A percentile compares a stretch with the other conserved stretches of the same genome.
Evolutionary conservation across 2,797 vertebrate species (phyloP).

Genomic region (Oophaga sylvatica): DNA sequence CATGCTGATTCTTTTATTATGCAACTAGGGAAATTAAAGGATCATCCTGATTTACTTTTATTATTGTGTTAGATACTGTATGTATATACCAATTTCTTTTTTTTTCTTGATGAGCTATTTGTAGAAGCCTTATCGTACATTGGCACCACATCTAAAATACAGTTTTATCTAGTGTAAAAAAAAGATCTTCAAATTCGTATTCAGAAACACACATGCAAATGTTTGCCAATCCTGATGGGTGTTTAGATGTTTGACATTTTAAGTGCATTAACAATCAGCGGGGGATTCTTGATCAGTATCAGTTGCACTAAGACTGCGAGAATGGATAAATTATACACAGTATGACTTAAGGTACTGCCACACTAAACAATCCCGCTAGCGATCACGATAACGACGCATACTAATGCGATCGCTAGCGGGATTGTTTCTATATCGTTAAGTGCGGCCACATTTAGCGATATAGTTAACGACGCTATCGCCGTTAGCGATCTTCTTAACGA

Average conservation of each 20-base stretch:
- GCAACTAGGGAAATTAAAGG: conserved; percentile 37
- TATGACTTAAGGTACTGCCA: background rate
- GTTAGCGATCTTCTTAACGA: too few relatives aligned
- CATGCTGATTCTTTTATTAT: conserved; percentile 45
- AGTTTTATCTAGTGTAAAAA: background rate
- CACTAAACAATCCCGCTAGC: too few relatives aligned
- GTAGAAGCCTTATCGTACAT: background rate
- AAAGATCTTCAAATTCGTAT: background rate
- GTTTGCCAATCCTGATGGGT: background rate
- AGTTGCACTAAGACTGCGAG: background rate
- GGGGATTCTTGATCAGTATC: background rate
- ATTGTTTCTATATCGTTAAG: too few relatives aligned
- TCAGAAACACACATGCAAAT: background rate
- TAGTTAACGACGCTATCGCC: too few relatives aligned
- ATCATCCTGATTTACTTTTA: conserved; percentile 37
- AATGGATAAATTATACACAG: conserved; percentile 14
- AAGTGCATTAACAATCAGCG: background rate
- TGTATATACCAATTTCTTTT: conserved; percentile 9
- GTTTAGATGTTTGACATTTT: conserved; percentile 8
- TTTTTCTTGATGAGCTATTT: background rate
- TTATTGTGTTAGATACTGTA: conserved; percentile 26
- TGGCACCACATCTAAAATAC: background rate
- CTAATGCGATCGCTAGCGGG: too few relatives aligned
- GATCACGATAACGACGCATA: too few relatives aligned
- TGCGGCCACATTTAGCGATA: too few relatives aligned